Percentiles rank a stretch among this genome's conserved stretches.
Conservation (phyloP, 2,113 vertebrate species). For the Cynocephalus volans region DNA sequence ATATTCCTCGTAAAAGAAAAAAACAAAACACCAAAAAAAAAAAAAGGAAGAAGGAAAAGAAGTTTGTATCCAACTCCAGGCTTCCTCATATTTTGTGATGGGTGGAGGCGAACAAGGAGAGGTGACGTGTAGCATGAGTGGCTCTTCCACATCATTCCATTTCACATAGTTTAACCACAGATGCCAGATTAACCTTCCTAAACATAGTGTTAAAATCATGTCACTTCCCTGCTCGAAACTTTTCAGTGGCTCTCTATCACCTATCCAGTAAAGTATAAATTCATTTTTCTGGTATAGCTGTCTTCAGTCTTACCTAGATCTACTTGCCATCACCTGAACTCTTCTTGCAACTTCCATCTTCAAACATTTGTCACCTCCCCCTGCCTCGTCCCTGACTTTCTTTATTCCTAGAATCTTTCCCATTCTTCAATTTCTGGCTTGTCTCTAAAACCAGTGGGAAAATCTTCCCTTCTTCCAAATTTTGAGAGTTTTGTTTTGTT, state of each 20-base stretch:
- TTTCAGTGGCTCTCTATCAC: not conserved
- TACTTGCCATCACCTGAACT: rapidly evolving
- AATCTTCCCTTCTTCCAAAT: not conserved
- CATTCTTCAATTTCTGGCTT: not conserved
- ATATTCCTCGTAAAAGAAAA: not conserved
- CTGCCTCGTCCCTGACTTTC: not conserved
- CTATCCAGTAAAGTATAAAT: not conserved
- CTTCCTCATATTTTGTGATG: not conserved
- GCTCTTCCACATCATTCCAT: not conserved
- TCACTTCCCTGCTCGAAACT: not conserved
- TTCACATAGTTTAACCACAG: not conserved
- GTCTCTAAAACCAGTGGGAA: not conserved
- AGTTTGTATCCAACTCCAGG: not conserved
- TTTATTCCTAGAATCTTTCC: not conserved
- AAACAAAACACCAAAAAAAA: not conserved
- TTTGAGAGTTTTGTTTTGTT: not conserved
- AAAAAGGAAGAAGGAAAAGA: not conserved
- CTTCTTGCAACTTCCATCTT: not conserved
- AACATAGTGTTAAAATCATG: not conserved
- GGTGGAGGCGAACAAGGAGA: not conserved
- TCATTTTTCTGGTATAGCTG: not conserved
- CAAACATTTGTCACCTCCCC: not conserved
- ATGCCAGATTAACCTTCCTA: not conserved
- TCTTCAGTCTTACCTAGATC: not conserved
- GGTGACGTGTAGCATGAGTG: not conserved